Percentiles rank a stretch among this genome's conserved stretches.
Conservation (phyloP, 2,113 vertebrate genomes). For the Rhineura floridana region DNA sequence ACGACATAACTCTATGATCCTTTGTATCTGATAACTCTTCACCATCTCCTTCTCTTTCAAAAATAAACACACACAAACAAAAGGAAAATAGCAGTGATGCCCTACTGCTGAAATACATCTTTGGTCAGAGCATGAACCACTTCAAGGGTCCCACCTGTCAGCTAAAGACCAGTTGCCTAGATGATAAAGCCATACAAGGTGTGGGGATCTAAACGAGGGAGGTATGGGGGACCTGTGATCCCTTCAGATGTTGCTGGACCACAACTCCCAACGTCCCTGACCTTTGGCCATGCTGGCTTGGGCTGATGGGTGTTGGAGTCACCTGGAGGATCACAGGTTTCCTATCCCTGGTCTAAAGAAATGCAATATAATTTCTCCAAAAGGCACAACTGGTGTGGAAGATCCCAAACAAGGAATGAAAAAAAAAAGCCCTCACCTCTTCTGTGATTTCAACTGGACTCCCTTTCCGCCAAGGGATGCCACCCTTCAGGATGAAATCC, state of each 20-base stretch:
- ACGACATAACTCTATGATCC: too few relatives aligned
- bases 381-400: neutral
- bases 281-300: neutral
- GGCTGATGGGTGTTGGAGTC: neutral
- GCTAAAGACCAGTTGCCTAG: neutral
- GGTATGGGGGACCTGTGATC: too few relatives aligned
- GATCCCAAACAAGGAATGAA: neutral
- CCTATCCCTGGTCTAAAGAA: neutral
- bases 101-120: too few relatives aligned
- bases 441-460: slow-evolving; percentile 65
- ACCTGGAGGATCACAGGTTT: neutral
- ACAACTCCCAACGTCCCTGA: neutral
- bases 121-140: neutral
- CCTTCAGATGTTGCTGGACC: too few relatives aligned
- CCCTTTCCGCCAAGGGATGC: slow-evolving; percentile 80
- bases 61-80: neutral
- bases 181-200: neutral
- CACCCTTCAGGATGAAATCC: slow-evolving; percentile 82
- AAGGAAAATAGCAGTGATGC: neutral
- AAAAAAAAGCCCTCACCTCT: slow-evolving; percentile 78
- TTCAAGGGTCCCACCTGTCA: neutral
- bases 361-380: neutral
- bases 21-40: too few relatives aligned
- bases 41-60: too few relatives aligned
- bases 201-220: too few relatives aligned